These are phyloP conservation scores for Rhodeus uyekii DNA, from an alignment of 2,797 vertebrate species.

Conservation along the genomic window DNA sequence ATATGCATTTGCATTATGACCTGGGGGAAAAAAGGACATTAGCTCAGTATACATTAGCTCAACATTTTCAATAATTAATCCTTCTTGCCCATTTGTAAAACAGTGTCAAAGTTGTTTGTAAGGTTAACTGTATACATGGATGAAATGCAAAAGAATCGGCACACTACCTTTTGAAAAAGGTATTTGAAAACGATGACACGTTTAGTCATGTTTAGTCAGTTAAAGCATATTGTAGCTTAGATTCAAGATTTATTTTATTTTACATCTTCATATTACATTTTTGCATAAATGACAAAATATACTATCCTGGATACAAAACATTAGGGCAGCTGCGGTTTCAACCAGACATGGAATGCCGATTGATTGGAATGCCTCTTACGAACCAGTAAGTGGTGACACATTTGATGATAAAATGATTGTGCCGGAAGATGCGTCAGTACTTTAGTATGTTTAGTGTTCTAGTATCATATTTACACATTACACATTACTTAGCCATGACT, in stretches of 20 bases:
- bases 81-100: neutral
- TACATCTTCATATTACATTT: too few species aligned
- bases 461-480: neutral
- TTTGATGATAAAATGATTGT: neutral
- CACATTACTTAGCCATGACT: neutral
- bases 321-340: too few species aligned
- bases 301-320: too few species aligned
- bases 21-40: neutral
- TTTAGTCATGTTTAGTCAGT: too few species aligned
- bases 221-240: too few species aligned
- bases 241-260: too few species aligned
- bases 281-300: too few species aligned
- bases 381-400: neutral
- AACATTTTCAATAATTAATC: neutral
- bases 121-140: too few species aligned
- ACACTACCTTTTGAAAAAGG: too few species aligned
- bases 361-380: too few species aligned
- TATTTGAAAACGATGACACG: too few species aligned
- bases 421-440: neutral
- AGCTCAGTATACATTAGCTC: neutral
- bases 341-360: neutral
- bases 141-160: too few species aligned
- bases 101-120: neutral
- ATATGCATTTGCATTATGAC: neutral
- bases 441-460: neutral